Conservation (phyloP, 2,888 invertebrate species). For the Fragum sueziense region DNA sequence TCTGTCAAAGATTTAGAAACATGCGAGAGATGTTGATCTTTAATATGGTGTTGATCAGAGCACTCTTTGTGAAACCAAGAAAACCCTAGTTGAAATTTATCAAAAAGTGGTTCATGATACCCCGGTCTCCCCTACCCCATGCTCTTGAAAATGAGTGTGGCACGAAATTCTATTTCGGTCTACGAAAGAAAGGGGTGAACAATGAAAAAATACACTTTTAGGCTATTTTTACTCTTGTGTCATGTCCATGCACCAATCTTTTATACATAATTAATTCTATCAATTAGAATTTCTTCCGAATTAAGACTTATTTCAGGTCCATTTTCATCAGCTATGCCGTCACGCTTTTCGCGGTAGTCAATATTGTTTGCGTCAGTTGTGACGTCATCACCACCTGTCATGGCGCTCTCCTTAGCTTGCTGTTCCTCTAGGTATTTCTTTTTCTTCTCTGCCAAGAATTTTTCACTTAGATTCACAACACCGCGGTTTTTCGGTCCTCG, state of each 20-base stretch:
- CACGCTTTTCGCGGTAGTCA: not conserved
- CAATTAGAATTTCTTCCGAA: not conserved
- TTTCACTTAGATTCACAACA: not conserved
- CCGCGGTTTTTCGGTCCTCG: not conserved
- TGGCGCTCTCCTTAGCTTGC: not conserved
- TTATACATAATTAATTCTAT: not conserved
- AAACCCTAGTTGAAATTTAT: too few species aligned
- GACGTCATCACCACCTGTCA: not conserved
- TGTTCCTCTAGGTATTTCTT: not conserved
- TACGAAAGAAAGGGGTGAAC: too few species aligned
- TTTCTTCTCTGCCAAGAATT: not conserved
- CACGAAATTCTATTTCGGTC: too few species aligned
- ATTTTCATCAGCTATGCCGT: not conserved
- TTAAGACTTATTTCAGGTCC: not conserved
- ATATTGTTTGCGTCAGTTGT: not conserved
- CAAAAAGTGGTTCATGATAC: too few species aligned
- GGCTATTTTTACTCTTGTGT: too few species aligned
- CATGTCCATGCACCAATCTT: not conserved
- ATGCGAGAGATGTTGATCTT: too few species aligned
- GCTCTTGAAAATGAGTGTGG: too few species aligned
- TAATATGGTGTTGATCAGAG: too few species aligned
- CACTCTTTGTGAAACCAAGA: too few species aligned
- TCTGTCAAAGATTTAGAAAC: too few species aligned
- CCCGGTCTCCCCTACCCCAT: too few species aligned
- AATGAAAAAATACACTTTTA: too few species aligned